A percentile compares a stretch with the other conserved stretches of the same genome.
Evolutionary conservation across 1,140 invertebrate species (phyloP).

Genomic region (Drosophila carrolli): DNA sequence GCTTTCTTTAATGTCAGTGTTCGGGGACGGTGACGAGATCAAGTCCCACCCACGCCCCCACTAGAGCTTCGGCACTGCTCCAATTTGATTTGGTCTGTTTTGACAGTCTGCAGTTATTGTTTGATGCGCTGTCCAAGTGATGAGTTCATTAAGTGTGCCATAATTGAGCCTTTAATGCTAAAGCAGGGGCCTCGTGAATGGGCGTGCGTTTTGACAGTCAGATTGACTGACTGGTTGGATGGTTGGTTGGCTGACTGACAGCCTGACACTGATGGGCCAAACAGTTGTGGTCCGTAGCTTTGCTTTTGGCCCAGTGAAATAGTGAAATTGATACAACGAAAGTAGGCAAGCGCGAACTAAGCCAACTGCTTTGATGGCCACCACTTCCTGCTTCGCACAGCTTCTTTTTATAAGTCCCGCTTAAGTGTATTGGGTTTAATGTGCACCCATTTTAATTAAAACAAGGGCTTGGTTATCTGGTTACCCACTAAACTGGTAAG

Average conservation of each 20-base stretch:
- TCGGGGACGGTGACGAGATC: slow-evolving; percentile 16
- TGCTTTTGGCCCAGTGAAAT: slow-evolving; percentile 63
- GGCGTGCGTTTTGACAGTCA: slow-evolving; percentile 73
- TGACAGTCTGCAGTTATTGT: slow-evolving; percentile 81
- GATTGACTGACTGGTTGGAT: slow-evolving; percentile 41
- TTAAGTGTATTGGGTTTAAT: slow-evolving; percentile 73
- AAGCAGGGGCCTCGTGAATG: slow-evolving; percentile 61
- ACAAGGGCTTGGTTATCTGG: slow-evolving; percentile 60
- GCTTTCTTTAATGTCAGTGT: slow-evolving; percentile 63
- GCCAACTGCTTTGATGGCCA: slow-evolving; percentile 37
- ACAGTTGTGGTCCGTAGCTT: slow-evolving; percentile 14
- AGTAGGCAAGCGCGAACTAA: slow-evolving; percentile 58
- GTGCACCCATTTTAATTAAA: slow-evolving; percentile 73
- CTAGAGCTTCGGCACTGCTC: not conserved
- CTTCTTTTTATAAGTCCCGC: slow-evolving; percentile 45
- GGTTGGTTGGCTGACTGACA: slow-evolving; percentile 37
- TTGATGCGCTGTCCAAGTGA: slow-evolving; percentile 79
- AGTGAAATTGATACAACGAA: slow-evolving; percentile 77
- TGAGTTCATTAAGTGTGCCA: slow-evolving; percentile 80
- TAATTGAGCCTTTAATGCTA: slow-evolving; percentile 79
- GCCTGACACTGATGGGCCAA: slow-evolving; percentile 64
- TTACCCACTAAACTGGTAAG: slow-evolving; percentile 17
- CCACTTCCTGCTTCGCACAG: slow-evolving; percentile 63
- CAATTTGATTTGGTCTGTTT: slow-evolving; percentile 47
- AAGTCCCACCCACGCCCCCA: slow-evolving; percentile 47